These are phyloP conservation scores for Propithecus perrieri DNA, from an alignment of 2,797 vertebrate species.

Conservation along the genomic window DNA sequence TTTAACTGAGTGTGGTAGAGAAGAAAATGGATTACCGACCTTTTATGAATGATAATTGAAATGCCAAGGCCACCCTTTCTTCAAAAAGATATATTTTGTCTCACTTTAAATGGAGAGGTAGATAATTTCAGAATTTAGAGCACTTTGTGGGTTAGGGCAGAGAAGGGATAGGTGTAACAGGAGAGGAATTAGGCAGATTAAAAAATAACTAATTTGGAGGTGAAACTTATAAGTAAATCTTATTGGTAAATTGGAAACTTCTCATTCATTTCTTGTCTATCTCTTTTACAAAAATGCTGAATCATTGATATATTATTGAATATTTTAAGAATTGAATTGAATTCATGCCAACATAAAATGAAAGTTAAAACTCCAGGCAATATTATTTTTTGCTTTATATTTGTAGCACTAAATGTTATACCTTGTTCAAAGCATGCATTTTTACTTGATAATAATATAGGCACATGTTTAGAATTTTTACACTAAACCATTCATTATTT, in stretches of 20 bases:
- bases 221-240: neutral
- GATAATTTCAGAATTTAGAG: conserved; percentile 4
- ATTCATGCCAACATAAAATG: neutral
- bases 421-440: neutral
- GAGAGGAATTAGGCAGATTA: neutral
- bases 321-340: conserved; percentile 31
- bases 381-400: neutral
- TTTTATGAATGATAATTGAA: conserved; percentile 13
- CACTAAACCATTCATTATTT: neutral
- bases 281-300: neutral
- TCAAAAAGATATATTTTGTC: conserved; percentile 26
- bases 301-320: neutral
- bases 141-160: neutral
- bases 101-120: neutral
- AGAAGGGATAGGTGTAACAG: neutral
- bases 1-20: neutral
- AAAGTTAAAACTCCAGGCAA: conserved; percentile 26
- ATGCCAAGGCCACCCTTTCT: neutral
- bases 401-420: neutral
- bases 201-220: neutral
- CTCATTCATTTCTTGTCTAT: neutral
- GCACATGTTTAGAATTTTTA: neutral
- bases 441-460: neutral
- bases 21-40: conserved; percentile 16
- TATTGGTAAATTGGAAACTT: neutral